Conservation (phyloP, 92 coral and sea anemone genomes). For the Chrysogorgia sp. region DNA sequence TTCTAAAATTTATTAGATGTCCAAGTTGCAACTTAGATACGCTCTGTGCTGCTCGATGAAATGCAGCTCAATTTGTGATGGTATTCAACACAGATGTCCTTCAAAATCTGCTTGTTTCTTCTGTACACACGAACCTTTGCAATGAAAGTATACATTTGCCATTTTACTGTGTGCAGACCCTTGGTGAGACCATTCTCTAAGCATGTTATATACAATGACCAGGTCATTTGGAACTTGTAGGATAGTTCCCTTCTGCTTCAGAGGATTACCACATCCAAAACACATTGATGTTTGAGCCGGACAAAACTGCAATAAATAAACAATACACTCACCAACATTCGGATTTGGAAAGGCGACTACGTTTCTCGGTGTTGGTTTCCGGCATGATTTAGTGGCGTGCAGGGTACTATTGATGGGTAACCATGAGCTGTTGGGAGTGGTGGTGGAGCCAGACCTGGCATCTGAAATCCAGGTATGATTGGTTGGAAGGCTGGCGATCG, state of each 20-base stretch:
- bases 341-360: too few species aligned
- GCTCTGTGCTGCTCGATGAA: too few species aligned
- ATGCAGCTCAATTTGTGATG: too few species aligned
- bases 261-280: too few species aligned
- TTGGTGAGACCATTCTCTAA: conserved; percentile 21
- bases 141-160: conserved; percentile 31
- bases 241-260: background rate
- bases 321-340: conserved; percentile 12
- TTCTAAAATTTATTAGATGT: too few species aligned
- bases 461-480: too few species aligned
- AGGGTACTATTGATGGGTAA: background rate
- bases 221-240: background rate
- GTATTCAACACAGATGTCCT: too few species aligned
- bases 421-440: too few species aligned
- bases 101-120: too few species aligned
- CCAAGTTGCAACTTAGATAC: too few species aligned
- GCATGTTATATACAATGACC: conserved; percentile 22
- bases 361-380: background rate
- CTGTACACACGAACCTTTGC: background rate
- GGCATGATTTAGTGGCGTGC: background rate
- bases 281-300: conserved; percentile 26
- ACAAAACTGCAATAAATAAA: conserved; percentile 24
- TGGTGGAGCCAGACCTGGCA: too few species aligned
- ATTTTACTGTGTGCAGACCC: conserved; percentile 1
- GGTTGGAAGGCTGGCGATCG: too few species aligned